A percentile compares a stretch with the other conserved stretches of the same genome.
Conservation (phyloP, 1,140 invertebrate genomes). For the Halyomorpha halys region DNA sequence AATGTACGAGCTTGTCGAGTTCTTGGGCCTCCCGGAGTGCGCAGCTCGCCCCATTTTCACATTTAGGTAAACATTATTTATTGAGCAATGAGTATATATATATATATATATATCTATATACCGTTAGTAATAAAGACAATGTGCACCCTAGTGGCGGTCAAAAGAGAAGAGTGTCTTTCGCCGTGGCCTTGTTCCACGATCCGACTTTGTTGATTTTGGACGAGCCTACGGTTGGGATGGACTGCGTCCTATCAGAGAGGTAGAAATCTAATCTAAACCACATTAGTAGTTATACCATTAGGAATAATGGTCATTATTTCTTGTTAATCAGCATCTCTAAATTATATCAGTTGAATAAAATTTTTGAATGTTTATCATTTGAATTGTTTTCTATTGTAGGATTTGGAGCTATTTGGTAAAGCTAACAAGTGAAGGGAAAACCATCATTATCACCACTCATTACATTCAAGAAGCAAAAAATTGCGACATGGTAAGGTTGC, state of each 20-base stretch:
- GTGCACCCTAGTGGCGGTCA: slow-evolving; percentile 68
- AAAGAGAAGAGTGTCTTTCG: slow-evolving; percentile 82
- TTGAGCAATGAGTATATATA: too few species aligned
- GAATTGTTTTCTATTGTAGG: slow-evolving; percentile 40
- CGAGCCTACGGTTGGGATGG: slow-evolving; percentile 84
- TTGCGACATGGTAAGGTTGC: slow-evolving; percentile 43
- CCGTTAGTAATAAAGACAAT: too few species aligned
- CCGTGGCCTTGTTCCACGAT: slow-evolving; percentile 66
- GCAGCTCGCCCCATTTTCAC: slow-evolving; percentile 35
- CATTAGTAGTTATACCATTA: too few species aligned
- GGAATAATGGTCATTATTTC: too few species aligned
- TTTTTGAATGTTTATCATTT: neutral
- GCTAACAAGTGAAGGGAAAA: slow-evolving; percentile 54
- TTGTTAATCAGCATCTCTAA: too few species aligned
- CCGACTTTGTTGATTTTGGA: slow-evolving; percentile 79
- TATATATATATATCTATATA: too few species aligned
- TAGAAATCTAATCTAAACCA: slow-evolving; percentile 37
- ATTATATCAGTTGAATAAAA: too few species aligned
- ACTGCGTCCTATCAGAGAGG: slow-evolving; percentile 76
- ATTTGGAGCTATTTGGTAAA: slow-evolving; percentile 83
- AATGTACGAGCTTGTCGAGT: slow-evolving; percentile 53
- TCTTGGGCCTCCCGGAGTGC: slow-evolving; percentile 61
- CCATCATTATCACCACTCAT: slow-evolving; percentile 84
- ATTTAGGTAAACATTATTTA: slow-evolving; percentile 25
- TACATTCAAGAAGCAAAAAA: slow-evolving; percentile 86